Conservation (phyloP, 1,140 invertebrate genomes). For the Mya arenaria region DNA sequence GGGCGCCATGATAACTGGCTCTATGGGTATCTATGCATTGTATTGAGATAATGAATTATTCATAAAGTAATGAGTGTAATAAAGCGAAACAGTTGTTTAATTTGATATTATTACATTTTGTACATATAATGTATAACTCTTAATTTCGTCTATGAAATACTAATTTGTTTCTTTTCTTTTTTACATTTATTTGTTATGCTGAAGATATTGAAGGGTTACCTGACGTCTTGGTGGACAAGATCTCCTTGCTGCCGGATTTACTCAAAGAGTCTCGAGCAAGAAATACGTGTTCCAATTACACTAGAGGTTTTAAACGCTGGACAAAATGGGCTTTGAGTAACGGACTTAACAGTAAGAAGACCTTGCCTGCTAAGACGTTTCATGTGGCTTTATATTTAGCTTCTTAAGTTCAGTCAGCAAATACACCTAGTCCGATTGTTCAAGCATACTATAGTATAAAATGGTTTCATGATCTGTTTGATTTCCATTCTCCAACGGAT, state of each 20-base stretch:
- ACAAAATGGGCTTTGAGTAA: too few relatives aligned
- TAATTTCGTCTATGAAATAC: too few relatives aligned
- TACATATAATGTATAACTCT: too few relatives aligned
- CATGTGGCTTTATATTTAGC: constrained; percentile 6
- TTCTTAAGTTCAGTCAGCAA: constrained; percentile 10
- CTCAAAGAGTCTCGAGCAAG: neutral
- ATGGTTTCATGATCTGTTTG: constrained; percentile 33
- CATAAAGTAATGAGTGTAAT: too few relatives aligned
- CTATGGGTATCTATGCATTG: too few relatives aligned
- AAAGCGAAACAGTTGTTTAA: too few relatives aligned
- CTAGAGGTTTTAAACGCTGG: constrained; percentile 8
- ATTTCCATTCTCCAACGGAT: constrained; percentile 17
- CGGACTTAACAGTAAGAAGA: too few relatives aligned
- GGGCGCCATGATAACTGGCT: too few relatives aligned
- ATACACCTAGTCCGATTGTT: constrained; percentile 12
- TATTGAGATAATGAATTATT: too few relatives aligned
- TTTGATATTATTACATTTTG: too few relatives aligned
- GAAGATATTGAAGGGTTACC: constrained; percentile 1
- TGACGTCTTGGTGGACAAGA: constrained; percentile 22
- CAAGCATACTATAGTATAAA: constrained; percentile 40
- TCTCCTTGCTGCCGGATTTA: constrained; percentile 8
- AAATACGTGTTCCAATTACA: constrained; percentile 13
- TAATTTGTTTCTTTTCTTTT: neutral
- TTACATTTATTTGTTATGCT: constrained; percentile 15
- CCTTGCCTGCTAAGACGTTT: constrained; percentile 35